A percentile compares a stretch with the other conserved stretches of the same genome.
Conservation (phyloP, 2,888 invertebrate species). For the Gymnocheta viridis region DNA sequence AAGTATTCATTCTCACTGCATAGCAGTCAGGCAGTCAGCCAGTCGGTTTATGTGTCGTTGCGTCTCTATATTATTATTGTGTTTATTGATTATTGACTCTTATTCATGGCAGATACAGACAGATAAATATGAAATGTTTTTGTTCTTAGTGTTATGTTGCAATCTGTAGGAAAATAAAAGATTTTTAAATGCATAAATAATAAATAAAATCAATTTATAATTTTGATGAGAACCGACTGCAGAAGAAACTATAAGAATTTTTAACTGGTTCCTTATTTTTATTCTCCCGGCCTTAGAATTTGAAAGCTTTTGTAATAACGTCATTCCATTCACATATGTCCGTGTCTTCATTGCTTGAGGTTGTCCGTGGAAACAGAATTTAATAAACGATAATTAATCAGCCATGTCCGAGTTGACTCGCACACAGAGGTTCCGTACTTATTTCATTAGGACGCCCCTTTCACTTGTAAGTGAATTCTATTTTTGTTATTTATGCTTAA, state of each 20-base stretch:
- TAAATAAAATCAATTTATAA: not conserved
- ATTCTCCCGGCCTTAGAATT: not conserved
- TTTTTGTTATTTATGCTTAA: no score
- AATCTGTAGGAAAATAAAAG: constrained; percentile 4
- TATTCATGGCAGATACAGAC: constrained; percentile 24
- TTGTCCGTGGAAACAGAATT: no score
- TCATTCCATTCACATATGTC: no score
- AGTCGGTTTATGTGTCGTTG: constrained; percentile 22
- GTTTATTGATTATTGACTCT: constrained; percentile 50
- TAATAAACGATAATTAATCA: no score
- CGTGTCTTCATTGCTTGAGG: no score
- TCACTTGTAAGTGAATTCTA: no score
- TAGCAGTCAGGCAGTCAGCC: not conserved
- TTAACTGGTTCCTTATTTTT: not conserved
- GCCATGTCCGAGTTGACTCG: no score
- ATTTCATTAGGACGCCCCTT: no score
- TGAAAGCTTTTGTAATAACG: no score
- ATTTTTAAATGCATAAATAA: not conserved
- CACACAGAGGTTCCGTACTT: no score
- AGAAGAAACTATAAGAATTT: not conserved
- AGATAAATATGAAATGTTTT: constrained; percentile 33
- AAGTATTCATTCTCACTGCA: not conserved
- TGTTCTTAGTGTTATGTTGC: constrained; percentile 24
- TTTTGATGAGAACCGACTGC: not conserved
- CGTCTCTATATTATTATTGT: constrained; percentile 2